A percentile compares a stretch with the other conserved stretches of the same genome.
Conservation (phyloP, 2,113 vertebrate genomes). For the Lontra canadensis region DNA sequence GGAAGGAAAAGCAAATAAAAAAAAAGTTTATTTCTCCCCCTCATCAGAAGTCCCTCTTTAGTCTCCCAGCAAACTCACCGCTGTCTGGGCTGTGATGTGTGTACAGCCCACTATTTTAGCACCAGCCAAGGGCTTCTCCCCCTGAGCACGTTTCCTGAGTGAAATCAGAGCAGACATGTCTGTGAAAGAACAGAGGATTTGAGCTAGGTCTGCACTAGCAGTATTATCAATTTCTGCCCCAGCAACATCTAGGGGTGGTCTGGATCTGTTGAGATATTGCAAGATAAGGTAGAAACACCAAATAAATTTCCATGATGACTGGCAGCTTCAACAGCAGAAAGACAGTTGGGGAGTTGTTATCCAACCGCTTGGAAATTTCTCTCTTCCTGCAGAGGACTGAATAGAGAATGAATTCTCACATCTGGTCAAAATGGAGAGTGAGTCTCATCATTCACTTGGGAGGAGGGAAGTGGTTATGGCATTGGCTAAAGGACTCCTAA, state of each 20-base stretch:
- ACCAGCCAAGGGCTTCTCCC: constrained; percentile 97
- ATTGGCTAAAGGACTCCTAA: not conserved
- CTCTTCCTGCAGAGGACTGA: constrained; percentile 28
- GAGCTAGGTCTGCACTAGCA: constrained; percentile 63
- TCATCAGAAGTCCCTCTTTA: not conserved
- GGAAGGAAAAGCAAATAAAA: not conserved
- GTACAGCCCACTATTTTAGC: constrained; percentile 98
- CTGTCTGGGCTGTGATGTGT: constrained; percentile 98
- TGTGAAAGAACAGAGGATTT: constrained; percentile 83
- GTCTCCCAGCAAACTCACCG: constrained; percentile 85
- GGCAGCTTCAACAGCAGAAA: not conserved
- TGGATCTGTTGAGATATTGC: not conserved
- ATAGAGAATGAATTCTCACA: constrained; percentile 33
- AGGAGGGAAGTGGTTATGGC: not conserved
- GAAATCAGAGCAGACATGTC: constrained; percentile 99
- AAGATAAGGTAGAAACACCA: not conserved
- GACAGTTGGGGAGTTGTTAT: not conserved
- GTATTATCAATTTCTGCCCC: not conserved
- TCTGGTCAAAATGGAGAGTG: not conserved
- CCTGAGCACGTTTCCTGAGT: constrained; percentile 97
- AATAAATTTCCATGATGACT: not conserved
- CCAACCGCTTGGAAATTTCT: not conserved
- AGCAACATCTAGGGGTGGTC: not conserved
- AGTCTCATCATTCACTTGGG: not conserved
- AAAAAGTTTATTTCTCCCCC: not conserved